phyloP scores from a whole-genome alignment of 2,888 invertebrate species.

The Volucella inanis region DNA sequence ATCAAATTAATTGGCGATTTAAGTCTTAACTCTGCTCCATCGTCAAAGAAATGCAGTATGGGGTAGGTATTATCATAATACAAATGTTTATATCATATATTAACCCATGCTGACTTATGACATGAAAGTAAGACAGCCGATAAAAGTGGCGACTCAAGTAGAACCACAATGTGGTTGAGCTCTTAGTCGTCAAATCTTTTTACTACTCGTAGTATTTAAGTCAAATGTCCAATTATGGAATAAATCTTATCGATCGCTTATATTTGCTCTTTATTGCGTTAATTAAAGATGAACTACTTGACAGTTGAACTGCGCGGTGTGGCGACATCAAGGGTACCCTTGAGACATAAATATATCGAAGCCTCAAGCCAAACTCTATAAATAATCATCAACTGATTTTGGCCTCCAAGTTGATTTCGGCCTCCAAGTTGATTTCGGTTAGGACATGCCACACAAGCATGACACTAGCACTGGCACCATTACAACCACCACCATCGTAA shows the following conservation, averaged over 20 bases:
- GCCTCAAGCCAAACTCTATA: constrained; percentile 55
- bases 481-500: constrained; percentile 34
- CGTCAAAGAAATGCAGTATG: no score
- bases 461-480: constrained; percentile 29
- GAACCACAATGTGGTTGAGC: no score
- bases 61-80: no score
- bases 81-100: no score
- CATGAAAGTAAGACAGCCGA: no score
- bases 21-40: no score
- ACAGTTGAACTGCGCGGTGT: constrained; percentile 28
- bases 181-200: no score
- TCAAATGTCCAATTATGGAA: not conserved
- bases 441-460: constrained; percentile 32
- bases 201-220: no score
- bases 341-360: constrained; percentile 53
- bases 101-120: no score
- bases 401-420: constrained; percentile 61
- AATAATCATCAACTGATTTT: constrained; percentile 68
- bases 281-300: constrained; percentile 49
- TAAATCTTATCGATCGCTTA: constrained; percentile 2
- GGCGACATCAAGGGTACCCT: constrained; percentile 12
- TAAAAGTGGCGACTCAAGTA: no score
- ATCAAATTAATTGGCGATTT: no score
- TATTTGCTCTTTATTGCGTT: constrained; percentile 9
- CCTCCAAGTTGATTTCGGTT: constrained; percentile 60